phyloP scores from a whole-genome alignment of 2,797 vertebrate species.

The Sebastes iracundus region DNA sequence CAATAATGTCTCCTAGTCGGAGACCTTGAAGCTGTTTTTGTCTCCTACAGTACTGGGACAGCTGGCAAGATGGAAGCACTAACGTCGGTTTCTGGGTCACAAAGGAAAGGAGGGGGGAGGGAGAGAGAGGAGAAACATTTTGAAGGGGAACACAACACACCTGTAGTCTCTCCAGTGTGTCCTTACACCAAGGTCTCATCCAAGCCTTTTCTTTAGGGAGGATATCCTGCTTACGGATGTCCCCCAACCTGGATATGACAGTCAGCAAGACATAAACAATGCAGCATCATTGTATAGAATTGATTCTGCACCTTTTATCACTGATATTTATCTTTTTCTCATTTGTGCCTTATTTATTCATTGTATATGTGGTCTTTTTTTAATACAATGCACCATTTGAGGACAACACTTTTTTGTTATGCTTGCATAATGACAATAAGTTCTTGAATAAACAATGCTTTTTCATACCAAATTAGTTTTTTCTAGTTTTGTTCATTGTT shows the following conservation, averaged over 20 bases:
- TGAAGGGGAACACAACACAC: slow-evolving; percentile 31
- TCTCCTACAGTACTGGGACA: slow-evolving; percentile 17
- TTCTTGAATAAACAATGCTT: background rate
- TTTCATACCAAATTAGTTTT: background rate
- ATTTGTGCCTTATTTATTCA: no score
- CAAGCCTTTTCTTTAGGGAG: background rate
- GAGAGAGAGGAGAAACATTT: slow-evolving; percentile 1
- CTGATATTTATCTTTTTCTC: no score
- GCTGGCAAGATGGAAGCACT: slow-evolving; percentile 22
- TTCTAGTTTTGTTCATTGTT: background rate
- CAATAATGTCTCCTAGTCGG: background rate
- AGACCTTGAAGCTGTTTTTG: no score
- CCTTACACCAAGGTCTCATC: slow-evolving; percentile 16
- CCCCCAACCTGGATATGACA: background rate
- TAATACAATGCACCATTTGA: no score
- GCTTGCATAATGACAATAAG: no score
- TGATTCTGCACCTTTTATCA: no score
- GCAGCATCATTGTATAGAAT: no score
- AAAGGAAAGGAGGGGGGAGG: slow-evolving; percentile 8
- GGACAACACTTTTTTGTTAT: no score
- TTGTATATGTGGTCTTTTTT: no score
- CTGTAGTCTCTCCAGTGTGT: slow-evolving; percentile 17
- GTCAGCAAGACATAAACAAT: background rate
- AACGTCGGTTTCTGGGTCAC: slow-evolving; percentile 42
- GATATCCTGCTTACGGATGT: slow-evolving; percentile 18